Percentiles rank a stretch among this genome's conserved stretches.
These are phyloP conservation scores for Thymallus thymallus DNA, from an alignment of 2,113 vertebrate genomes.

Conservation along the genomic window DNA sequence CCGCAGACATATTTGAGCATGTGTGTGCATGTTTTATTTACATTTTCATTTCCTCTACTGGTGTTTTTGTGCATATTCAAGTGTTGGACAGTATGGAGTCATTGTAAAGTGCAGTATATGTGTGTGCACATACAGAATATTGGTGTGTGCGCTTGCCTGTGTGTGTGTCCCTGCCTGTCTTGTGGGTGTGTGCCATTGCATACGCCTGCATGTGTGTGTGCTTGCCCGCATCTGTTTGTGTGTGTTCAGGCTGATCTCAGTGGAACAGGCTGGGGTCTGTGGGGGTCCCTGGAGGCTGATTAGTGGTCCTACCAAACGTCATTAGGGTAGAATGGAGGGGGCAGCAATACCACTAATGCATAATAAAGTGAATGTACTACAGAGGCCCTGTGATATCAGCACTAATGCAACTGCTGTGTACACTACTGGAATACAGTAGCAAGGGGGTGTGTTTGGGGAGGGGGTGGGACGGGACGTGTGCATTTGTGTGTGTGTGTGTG, in stretches of 20 bases:
- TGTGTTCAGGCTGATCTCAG: constrained; percentile 17
- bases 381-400: constrained; percentile 54
- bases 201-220: constrained; percentile 25
- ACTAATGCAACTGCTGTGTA: constrained; percentile 7
- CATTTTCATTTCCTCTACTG: background rate
- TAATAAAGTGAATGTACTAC: constrained; percentile 62
- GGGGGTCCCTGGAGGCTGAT: constrained; percentile 58
- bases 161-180: constrained; percentile 14
- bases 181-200: constrained; percentile 10
- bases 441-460: background rate
- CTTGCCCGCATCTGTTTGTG: constrained; percentile 8
- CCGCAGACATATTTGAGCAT: background rate
- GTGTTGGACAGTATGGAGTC: background rate
- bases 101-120: background rate
- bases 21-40: constrained; percentile 3
- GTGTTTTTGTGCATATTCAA: background rate
- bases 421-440: background rate
- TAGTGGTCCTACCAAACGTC: constrained; percentile 64
- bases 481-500: constrained; percentile 1
- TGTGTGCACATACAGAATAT: constrained; percentile 14
- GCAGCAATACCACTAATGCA: constrained; percentile 56
- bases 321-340: constrained; percentile 67
- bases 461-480: background rate
- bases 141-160: constrained; percentile 3
- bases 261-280: constrained; percentile 30